Evolutionary conservation across 1,140 invertebrate genomes (phyloP).

Genomic region (Aphelenchoides avenae): DNA sequence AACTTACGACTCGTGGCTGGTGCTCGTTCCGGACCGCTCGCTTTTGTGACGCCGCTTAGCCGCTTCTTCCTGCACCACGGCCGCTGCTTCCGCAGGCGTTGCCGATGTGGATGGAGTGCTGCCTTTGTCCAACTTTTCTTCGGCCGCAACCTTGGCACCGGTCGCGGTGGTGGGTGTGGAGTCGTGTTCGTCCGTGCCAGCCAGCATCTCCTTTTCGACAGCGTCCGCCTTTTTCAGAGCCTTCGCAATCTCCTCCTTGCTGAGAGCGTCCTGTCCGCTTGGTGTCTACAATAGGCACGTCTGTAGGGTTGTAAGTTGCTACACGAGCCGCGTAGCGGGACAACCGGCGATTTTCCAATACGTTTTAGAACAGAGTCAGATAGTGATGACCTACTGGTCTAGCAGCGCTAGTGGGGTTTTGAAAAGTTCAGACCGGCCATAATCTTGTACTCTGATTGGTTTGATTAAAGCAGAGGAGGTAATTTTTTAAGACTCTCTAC

Average conservation of each 20-base stretch:
- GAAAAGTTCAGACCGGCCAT: too few species aligned
- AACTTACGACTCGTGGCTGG: constrained; percentile 14
- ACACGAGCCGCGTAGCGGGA: too few species aligned
- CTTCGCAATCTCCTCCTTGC: constrained; percentile 17
- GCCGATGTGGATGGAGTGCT: constrained; percentile 6
- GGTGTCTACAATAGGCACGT: constrained; percentile 18
- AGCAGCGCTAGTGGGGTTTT: too few species aligned
- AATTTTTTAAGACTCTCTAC: too few species aligned
- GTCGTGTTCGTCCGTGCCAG: constrained; percentile 26
- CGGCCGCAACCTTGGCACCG: constrained; percentile 17
- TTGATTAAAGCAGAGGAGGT: too few species aligned
- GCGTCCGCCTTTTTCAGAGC: constrained; percentile 31
- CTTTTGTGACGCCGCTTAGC: constrained; percentile 22
- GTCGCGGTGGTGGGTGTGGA: constrained; percentile 3
- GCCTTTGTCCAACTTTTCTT: constrained; percentile 1
- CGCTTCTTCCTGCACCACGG: background rate
- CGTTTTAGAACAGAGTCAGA: too few species aligned
- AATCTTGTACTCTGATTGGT: too few species aligned
- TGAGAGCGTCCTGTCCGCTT: too few species aligned
- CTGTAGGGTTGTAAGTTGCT: too few species aligned
- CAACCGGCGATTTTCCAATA: too few species aligned
- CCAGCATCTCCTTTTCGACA: constrained; percentile 27
- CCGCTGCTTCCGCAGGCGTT: background rate
- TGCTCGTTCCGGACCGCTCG: constrained; percentile 23
- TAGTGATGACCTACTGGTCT: too few species aligned